Evolutionary conservation across 2,888 invertebrate species (phyloP).

Genomic region (Sarcophaga subvicina): DNA sequence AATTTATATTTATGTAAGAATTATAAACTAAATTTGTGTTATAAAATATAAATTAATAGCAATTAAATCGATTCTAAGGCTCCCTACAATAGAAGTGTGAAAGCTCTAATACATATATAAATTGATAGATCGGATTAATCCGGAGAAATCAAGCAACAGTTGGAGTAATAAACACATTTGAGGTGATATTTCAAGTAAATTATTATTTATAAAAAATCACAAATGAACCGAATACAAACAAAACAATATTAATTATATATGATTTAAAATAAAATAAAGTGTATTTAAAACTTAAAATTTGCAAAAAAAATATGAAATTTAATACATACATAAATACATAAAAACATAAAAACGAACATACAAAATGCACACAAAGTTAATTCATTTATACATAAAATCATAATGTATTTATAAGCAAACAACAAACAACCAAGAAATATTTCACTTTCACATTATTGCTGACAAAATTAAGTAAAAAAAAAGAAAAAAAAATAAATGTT

Average conservation of each 20-base stretch:
- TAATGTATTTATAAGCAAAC: conserved; percentile 5
- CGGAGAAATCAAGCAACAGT: neutral
- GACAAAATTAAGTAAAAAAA: neutral
- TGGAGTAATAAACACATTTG: conserved; percentile 28
- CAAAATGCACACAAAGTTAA: conserved; percentile 25
- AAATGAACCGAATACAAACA: conserved; percentile 25
- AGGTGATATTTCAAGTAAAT: conserved; percentile 29
- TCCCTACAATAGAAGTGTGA: conserved; percentile 16
- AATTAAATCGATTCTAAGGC: conserved; percentile 31
- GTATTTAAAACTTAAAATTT: conserved; percentile 42
- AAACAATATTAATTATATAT: neutral
- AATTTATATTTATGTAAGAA: conserved; percentile 42
- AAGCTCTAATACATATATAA: neutral
- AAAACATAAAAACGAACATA: conserved; percentile 14
- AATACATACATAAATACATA: conserved; percentile 3
- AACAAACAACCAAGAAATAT: conserved; percentile 28
- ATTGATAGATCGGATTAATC: neutral
- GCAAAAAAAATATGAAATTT: conserved; percentile 22
- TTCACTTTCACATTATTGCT: neutral
- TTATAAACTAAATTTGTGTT: no score
- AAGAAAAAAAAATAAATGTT: neutral
- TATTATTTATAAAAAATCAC: conserved; percentile 30
- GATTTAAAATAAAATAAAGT: conserved; percentile 17
- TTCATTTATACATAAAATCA: conserved; percentile 30
- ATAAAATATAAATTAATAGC: no score